Evolutionary conservation across 2,888 invertebrate species (phyloP).

Genomic region (Flabesymbios commensalis): DNA sequence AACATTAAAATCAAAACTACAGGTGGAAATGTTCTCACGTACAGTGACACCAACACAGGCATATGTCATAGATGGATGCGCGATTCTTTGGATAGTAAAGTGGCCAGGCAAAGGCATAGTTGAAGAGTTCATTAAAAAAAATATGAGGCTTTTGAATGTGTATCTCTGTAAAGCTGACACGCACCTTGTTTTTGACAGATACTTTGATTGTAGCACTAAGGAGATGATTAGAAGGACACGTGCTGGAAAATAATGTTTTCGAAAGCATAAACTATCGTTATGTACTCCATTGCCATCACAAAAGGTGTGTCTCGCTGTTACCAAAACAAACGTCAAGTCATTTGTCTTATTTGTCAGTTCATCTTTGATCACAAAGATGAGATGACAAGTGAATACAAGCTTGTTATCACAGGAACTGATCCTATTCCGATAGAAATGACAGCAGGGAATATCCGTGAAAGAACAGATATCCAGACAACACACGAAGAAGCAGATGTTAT

Average conservation of each 20-base stretch:
- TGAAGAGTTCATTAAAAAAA: not conserved
- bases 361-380: too few species aligned
- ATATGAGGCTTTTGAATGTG: not conserved
- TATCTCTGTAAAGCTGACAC: not conserved
- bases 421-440: too few species aligned
- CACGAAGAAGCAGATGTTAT: too few species aligned
- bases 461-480: too few species aligned
- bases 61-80: not conserved
- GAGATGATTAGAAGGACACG: not conserved
- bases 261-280: too few species aligned
- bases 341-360: too few species aligned
- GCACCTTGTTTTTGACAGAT: not conserved
- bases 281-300: too few species aligned
- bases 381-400: too few species aligned
- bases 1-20: conserved; percentile 16
- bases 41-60: not conserved
- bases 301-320: too few species aligned
- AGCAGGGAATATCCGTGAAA: too few species aligned
- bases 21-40: conserved; percentile 12
- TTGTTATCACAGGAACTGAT: too few species aligned
- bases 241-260: not conserved
- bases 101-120: not conserved
- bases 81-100: not conserved
- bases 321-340: too few species aligned
- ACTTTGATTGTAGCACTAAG: not conserved